phyloP scores from a whole-genome alignment of 2,888 invertebrate genomes.

The Acanthosepion esculentum region DNA sequence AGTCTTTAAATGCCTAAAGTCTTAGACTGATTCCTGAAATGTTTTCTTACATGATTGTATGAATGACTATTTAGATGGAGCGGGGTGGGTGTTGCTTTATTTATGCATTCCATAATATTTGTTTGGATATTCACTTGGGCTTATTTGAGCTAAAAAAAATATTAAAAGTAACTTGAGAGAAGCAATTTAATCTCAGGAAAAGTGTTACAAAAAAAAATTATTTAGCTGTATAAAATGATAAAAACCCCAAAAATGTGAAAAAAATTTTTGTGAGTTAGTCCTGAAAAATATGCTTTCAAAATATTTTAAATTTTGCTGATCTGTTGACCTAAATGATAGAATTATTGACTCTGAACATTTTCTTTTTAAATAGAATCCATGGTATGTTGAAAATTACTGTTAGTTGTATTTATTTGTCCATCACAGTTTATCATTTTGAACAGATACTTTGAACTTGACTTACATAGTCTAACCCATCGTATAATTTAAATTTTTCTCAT shows the following conservation, averaged over 20 bases:
- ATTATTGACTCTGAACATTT: background rate
- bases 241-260: too few relatives aligned
- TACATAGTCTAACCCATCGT: too few relatives aligned
- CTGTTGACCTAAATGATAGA: background rate
- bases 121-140: background rate
- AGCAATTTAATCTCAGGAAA: background rate
- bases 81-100: background rate
- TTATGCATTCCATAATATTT: background rate
- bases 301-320: background rate
- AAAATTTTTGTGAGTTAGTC: background rate
- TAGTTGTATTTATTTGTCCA: background rate
- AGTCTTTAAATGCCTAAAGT: background rate
- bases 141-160: background rate
- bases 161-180: too few relatives aligned
- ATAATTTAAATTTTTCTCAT: too few relatives aligned
- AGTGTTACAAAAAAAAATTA: background rate
- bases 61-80: background rate
- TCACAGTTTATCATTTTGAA: background rate
- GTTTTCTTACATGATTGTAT: background rate
- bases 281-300: background rate
- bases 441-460: background rate
- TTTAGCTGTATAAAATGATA: background rate
- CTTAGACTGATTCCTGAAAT: background rate
- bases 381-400: background rate
- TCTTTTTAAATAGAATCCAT: background rate